Percentiles rank a stretch among this genome's conserved stretches.
Evolutionary conservation across 2,113 vertebrate species (phyloP).

Genomic region (Dasyurus viverrinus): DNA sequence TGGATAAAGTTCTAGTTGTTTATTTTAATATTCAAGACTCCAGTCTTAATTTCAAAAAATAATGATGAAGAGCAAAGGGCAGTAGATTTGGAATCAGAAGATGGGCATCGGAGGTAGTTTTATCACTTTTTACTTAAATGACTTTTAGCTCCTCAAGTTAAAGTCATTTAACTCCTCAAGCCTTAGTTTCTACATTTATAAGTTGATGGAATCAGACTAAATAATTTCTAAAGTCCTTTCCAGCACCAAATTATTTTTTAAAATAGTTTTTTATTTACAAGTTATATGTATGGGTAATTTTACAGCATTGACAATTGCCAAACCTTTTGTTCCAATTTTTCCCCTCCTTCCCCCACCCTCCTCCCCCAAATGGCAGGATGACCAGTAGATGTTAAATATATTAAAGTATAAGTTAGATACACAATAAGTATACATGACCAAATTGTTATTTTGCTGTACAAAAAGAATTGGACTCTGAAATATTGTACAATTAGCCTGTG

Average conservation of each 20-base stretch:
- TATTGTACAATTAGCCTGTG: too few relatives aligned
- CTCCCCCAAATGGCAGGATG: too few relatives aligned
- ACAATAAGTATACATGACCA: too few relatives aligned
- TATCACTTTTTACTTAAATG: not conserved
- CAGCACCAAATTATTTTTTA: not conserved
- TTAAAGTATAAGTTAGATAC: too few relatives aligned
- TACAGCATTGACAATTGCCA: too few relatives aligned
- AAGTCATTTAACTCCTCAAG: not conserved
- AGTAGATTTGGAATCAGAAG: not conserved
- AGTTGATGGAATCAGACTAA: not conserved
- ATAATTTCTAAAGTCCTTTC: not conserved
- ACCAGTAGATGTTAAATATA: too few relatives aligned
- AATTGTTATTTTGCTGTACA: too few relatives aligned
- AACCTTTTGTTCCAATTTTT: too few relatives aligned
- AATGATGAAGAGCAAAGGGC: not conserved
- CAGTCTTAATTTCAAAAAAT: not conserved
- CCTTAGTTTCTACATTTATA: not conserved
- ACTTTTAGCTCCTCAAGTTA: not conserved
- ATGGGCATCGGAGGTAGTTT: not conserved
- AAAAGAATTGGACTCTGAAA: too few relatives aligned
- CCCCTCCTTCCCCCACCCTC: too few relatives aligned
- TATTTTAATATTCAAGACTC: not conserved
- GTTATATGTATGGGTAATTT: too few relatives aligned
- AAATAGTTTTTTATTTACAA: too few relatives aligned
- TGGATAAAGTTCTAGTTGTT: not conserved